Evolutionary conservation across 2,797 vertebrate species (phyloP), one percentile per base, ranked within the genome.

Genomic region (Malurus splendens): DNA sequence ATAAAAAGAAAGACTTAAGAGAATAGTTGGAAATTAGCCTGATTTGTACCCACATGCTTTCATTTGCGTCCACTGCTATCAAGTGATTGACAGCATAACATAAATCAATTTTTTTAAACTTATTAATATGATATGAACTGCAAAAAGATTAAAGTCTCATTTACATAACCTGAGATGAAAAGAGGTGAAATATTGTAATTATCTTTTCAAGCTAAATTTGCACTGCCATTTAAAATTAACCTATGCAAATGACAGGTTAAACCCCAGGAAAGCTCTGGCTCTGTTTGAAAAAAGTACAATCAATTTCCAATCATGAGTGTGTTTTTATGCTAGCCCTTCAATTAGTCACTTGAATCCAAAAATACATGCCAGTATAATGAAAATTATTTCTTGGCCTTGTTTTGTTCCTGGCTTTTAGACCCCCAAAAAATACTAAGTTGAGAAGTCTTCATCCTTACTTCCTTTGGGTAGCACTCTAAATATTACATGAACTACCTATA

Each of bases 171-270:
- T 96, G 95, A 97, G 96, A 98, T 97, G 96, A 96, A 97, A 98
- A 96, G 96, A 96, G 96, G 97, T 97, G 97, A 98, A 98, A 98
- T 98, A 98, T 98, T 98, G 95, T 98, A 98, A 99, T 99, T 99
- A 99, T 98, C 98, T 97, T 98, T 99, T 98, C 98, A 98, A 98
- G 98, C 97, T 97, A 98, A 98, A 98, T 98, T 98, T 98, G 97
- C 97, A 97, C 97, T 98, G 97, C 98, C 97, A 97, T 98, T 98
- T 98, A 98, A 98, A 99, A 98, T 99, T 98, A 99, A 98, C 98
- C 98, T 98, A 98, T 98, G 98, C 96, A 98, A 98, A 98, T 98
- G 96, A 98, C 96, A 97, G 97, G 96, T 97, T 97, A 97, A 98
- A 97, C 97, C 96, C 96, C 96, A 97, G 83, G 56, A 97, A 98